Conservation (phyloP, 2,113 vertebrate species). For the Grallaria varia region DNA sequence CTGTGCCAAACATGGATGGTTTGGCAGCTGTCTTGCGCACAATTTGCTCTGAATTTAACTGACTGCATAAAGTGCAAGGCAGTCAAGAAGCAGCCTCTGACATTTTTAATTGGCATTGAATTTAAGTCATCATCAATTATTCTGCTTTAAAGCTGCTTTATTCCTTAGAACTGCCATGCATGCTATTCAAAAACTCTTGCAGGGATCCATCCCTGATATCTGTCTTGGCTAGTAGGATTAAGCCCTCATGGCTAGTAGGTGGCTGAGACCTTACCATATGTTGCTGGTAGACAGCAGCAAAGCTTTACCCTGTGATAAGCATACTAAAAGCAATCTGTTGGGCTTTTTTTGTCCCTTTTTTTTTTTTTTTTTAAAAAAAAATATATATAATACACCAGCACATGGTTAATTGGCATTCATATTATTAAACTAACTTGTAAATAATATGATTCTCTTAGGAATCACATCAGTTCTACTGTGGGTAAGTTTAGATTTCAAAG, state of each 20-base stretch:
- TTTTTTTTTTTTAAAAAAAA: background rate
- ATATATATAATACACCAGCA: background rate
- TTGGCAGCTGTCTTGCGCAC: slow-evolving; percentile 2
- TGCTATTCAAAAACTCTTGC: slow-evolving; percentile 34
- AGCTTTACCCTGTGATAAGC: slow-evolving; percentile 61
- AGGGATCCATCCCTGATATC: slow-evolving; percentile 29
- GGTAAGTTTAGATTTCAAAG: slow-evolving; percentile 73
- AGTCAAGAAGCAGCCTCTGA: slow-evolving; percentile 50
- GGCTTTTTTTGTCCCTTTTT: background rate
- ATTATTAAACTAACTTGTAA: slow-evolving; percentile 50
- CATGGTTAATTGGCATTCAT: slow-evolving; percentile 42
- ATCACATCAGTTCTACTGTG: slow-evolving; percentile 53
- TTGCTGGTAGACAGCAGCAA: slow-evolving; percentile 66
- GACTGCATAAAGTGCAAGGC: slow-evolving; percentile 39
- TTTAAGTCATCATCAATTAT: slow-evolving; percentile 48
- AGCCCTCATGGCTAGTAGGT: slow-evolving; percentile 61
- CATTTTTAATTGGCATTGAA: slow-evolving; percentile 58
- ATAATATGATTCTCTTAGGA: slow-evolving; percentile 54
- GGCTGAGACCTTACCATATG: slow-evolving; percentile 65
- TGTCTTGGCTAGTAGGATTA: slow-evolving; percentile 59
- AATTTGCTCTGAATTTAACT: slow-evolving; percentile 16
- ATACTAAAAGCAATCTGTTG: slow-evolving; percentile 66
- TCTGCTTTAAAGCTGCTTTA: slow-evolving; percentile 31
- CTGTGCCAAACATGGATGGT: background rate
- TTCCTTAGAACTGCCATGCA: slow-evolving; percentile 1